These are phyloP conservation scores for Natrix natrix DNA, from an alignment of 2,797 vertebrate species.

Conservation along the genomic window DNA sequence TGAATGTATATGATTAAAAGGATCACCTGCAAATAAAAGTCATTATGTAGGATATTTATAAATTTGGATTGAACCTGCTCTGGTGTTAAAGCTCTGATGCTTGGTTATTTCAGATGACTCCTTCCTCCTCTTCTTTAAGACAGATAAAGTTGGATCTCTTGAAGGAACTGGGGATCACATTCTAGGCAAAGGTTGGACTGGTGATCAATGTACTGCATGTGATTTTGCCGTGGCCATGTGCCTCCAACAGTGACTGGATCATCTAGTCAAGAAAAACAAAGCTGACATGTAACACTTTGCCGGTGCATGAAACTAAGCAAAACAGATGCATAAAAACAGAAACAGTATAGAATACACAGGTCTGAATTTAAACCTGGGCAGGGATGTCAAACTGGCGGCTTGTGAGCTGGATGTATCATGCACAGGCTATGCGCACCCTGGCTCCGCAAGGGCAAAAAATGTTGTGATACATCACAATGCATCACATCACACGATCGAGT, in stretches of 20 bases:
- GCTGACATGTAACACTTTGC: slow-evolving; percentile 33
- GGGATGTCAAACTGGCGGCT: not conserved
- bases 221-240: slow-evolving; percentile 90
- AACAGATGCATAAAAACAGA: slow-evolving; percentile 23
- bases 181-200: slow-evolving; percentile 91
- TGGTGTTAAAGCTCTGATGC: slow-evolving; percentile 79
- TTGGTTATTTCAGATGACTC: slow-evolving; percentile 77
- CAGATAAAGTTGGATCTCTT: slow-evolving; percentile 80
- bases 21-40: slow-evolving; percentile 2
- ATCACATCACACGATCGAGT: too few species aligned
- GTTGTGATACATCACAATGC: too few species aligned
- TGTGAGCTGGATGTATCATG: not conserved
- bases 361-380: not conserved
- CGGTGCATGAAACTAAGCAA: not conserved
- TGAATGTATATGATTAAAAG: not conserved
- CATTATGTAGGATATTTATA: slow-evolving; percentile 34
- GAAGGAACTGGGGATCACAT: slow-evolving; percentile 81
- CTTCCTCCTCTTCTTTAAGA: slow-evolving; percentile 78
- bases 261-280: slow-evolving; percentile 79
- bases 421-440: not conserved
- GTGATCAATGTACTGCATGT: slow-evolving; percentile 89
- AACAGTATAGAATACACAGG: not conserved
- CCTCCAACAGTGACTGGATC: slow-evolving; percentile 93
- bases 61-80: slow-evolving; percentile 75
- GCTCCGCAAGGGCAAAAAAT: not conserved